Evolutionary conservation across 2,888 invertebrate genomes (phyloP).

Genomic region (Chelonus formosanus): DNA sequence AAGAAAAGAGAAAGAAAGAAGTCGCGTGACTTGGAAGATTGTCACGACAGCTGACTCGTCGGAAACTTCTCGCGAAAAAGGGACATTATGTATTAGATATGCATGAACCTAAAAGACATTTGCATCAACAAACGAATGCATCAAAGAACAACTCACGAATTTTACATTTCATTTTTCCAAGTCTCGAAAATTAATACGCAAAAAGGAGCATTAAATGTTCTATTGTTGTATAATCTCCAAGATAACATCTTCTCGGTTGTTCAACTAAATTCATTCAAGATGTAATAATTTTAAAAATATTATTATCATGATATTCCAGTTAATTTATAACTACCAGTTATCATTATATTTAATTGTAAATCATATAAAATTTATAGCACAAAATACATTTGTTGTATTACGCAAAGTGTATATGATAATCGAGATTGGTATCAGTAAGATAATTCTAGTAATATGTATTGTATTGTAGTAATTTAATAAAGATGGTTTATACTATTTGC

Average conservation of each 20-base stretch:
- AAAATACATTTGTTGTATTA: too few relatives aligned
- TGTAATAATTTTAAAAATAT: too few relatives aligned
- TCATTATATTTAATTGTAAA: too few relatives aligned
- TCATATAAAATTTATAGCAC: too few relatives aligned
- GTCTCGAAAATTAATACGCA: background rate
- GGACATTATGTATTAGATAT: slow-evolving; percentile 23
- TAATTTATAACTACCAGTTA: too few relatives aligned
- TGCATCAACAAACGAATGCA: slow-evolving; percentile 28
- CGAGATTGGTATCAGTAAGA: too few relatives aligned
- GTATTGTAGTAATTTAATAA: background rate
- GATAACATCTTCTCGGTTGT: too few relatives aligned
- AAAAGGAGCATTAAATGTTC: background rate
- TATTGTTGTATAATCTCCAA: too few relatives aligned
- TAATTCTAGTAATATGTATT: too few relatives aligned
- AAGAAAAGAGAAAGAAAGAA: slow-evolving; percentile 13
- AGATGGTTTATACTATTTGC: slow-evolving; percentile 13
- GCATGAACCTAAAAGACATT: slow-evolving; percentile 24
- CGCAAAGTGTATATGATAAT: too few relatives aligned
- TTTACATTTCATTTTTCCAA: background rate
- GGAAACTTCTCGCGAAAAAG: slow-evolving; percentile 8
- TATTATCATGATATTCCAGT: too few relatives aligned
- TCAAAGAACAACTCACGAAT: slow-evolving; percentile 8
- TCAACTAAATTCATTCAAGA: too few relatives aligned
- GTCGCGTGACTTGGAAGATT: slow-evolving; percentile 15
- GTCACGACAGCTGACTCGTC: slow-evolving; percentile 28